Percentiles rank a stretch among this genome's conserved stretches.
These are phyloP conservation scores for Aphidoletes aphidimyza DNA, from an alignment of 2,888 invertebrate genomes.

Conservation along the genomic window DNA sequence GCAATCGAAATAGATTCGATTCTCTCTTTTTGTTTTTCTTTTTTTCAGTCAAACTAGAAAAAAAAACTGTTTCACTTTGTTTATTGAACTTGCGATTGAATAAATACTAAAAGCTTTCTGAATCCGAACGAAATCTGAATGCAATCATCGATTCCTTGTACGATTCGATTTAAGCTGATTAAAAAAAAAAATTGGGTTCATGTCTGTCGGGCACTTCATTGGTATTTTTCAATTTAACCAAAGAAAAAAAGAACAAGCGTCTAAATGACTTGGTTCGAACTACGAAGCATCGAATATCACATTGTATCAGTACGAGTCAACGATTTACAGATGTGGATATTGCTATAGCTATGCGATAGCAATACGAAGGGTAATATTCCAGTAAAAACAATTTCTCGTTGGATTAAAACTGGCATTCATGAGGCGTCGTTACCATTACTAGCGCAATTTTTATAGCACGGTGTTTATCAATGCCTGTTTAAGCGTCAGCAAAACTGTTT, in stretches of 20 bases:
- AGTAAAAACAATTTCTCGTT: neutral
- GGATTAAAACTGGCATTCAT: conserved; percentile 22
- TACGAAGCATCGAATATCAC: too few species aligned
- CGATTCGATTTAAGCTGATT: neutral
- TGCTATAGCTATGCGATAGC: neutral
- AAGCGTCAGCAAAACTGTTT: conserved; percentile 21
- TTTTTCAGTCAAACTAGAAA: too few species aligned
- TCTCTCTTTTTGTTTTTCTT: too few species aligned
- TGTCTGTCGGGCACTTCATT: neutral
- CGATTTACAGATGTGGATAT: too few species aligned
- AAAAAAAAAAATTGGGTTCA: neutral
- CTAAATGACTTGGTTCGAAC: too few species aligned
- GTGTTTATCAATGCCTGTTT: conserved; percentile 1
- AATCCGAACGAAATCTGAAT: neutral
- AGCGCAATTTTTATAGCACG: neutral
- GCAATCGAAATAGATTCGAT: neutral
- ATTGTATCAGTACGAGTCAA: too few species aligned
- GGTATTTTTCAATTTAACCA: neutral
- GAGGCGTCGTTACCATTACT: conserved; percentile 23
- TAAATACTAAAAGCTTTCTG: neutral
- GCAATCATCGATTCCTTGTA: neutral
- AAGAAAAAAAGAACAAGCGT: too few species aligned
- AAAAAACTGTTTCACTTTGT: too few species aligned
- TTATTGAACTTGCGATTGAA: neutral
- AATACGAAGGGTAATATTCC: neutral